phyloP scores from a whole-genome alignment of 2,797 vertebrate genomes.

The Distichodus sexfasciatus region DNA sequence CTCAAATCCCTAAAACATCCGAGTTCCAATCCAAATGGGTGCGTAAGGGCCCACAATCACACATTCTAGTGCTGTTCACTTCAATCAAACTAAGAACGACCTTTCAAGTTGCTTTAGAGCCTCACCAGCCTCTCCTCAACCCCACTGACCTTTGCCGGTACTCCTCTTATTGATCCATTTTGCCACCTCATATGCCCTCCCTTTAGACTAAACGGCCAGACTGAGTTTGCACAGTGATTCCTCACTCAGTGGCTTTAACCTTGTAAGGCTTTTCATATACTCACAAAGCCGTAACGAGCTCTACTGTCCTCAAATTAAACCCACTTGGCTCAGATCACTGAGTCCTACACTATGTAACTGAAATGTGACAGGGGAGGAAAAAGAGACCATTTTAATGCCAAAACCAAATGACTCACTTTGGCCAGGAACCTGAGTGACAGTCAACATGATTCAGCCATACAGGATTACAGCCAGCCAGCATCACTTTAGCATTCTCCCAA shows the following conservation, averaged over 20 bases:
- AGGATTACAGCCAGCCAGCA: neutral
- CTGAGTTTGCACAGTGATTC: constrained; percentile 1
- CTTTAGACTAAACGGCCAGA: constrained; percentile 27
- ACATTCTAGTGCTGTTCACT: too few species aligned
- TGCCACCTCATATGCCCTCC: constrained; percentile 14
- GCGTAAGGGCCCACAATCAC: neutral
- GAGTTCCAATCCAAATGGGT: neutral
- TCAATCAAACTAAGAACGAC: constrained; percentile 3
- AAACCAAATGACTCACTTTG: neutral
- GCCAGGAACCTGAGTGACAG: neutral
- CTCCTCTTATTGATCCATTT: constrained; percentile 31
- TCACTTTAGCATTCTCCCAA: neutral
- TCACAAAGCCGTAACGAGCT: neutral
- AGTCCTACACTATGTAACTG: neutral
- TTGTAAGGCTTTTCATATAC: neutral
- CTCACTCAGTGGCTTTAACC: constrained; percentile 1
- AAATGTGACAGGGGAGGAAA: neutral
- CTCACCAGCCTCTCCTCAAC: constrained; percentile 12
- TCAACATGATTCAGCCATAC: neutral
- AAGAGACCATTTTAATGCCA: neutral
- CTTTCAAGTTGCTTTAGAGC: constrained; percentile 15
- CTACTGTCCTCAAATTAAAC: neutral
- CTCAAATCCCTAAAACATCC: too few species aligned
- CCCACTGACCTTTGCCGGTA: constrained; percentile 38
- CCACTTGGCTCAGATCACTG: neutral